These are phyloP conservation scores for Sebastolobus altivelis DNA, from an alignment of 2,797 vertebrate species.

Conservation along the genomic window DNA sequence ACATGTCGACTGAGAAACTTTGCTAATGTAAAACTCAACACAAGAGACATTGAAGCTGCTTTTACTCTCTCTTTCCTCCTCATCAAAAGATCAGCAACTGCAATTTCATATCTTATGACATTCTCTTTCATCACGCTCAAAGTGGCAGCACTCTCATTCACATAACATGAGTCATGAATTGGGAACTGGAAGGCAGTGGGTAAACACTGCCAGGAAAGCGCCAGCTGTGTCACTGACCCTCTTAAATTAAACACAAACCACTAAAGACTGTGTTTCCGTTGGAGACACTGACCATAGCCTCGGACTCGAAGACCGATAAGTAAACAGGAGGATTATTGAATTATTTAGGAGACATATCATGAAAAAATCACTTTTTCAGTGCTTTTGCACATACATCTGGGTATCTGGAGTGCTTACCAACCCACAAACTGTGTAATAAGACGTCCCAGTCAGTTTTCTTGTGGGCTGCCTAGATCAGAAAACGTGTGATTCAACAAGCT, in stretches of 20 bases:
- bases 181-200: constrained; percentile 30
- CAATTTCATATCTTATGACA: not conserved
- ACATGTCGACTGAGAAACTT: not conserved
- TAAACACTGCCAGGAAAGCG: constrained; percentile 31
- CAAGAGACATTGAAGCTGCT: not conserved
- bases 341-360: not conserved
- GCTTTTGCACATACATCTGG: no score
- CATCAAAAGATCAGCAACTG: constrained; percentile 5
- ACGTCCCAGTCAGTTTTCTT: no score
- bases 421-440: no score
- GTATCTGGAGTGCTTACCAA: no score
- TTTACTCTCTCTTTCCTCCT: not conserved
- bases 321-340: constrained; percentile 12
- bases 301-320: constrained; percentile 12
- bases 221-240: constrained; percentile 47
- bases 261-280: constrained; percentile 4
- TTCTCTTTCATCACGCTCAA: constrained; percentile 30
- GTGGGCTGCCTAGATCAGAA: no score
- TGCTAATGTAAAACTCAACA: not conserved
- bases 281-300: not conserved
- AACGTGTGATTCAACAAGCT: no score
- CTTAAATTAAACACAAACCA: constrained; percentile 29
- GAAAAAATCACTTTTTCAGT: no score
- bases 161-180: constrained; percentile 34
- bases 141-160: constrained; percentile 39